These are phyloP conservation scores for Amiota minor DNA, from an alignment of 2,888 invertebrate species.

Conservation along the genomic window DNA sequence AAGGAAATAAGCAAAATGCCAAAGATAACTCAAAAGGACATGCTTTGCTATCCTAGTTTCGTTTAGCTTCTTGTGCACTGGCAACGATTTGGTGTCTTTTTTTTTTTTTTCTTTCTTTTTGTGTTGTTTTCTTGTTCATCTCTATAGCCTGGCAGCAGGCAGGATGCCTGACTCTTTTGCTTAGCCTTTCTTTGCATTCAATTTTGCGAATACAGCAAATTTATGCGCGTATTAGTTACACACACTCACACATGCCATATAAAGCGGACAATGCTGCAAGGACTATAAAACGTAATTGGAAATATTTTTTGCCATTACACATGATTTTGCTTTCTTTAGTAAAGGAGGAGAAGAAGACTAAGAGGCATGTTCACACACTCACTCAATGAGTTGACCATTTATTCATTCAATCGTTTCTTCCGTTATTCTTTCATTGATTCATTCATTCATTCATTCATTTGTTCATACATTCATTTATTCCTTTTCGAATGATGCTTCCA, in stretches of 20 bases:
- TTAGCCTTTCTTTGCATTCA: conserved; percentile 12
- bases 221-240: conserved; percentile 11
- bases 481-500: neutral
- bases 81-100: neutral
- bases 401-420: conserved; percentile 16
- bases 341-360: no score
- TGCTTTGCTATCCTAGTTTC: neutral
- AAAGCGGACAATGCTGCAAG: neutral
- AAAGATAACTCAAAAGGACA: conserved; percentile 22
- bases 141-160: no score
- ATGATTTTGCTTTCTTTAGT: conserved; percentile 11
- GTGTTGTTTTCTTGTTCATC: neutral
- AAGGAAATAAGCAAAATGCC: conserved; percentile 15
- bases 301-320: conserved; percentile 27
- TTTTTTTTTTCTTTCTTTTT: neutral
- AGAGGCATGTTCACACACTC: neutral
- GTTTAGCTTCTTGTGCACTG: neutral
- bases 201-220: conserved; percentile 29
- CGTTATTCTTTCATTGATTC: conserved; percentile 3
- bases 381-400: conserved; percentile 2
- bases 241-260: conserved; percentile 4
- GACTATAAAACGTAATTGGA: conserved; percentile 30
- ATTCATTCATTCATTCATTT: conserved; percentile 20
- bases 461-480: neutral
- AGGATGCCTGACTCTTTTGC: neutral